Evolutionary conservation across 2,113 vertebrate species (phyloP).

Genomic region (Micromys minutus): DNA sequence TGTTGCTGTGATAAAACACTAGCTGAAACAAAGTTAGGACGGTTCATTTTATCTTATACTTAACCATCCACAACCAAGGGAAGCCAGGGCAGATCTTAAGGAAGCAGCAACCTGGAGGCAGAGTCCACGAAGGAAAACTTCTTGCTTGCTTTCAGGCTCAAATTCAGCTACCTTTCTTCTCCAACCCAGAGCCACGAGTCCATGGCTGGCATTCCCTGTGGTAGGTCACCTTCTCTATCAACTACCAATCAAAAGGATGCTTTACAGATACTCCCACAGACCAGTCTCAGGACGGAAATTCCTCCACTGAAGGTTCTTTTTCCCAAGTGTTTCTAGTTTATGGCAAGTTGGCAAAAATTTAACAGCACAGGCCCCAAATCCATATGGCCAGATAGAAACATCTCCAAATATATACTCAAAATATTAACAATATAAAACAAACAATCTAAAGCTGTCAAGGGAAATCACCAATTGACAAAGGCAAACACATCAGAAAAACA

Average conservation of each 20-base stretch:
- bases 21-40: neutral
- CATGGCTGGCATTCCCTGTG: neutral
- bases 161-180: neutral
- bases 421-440: neutral
- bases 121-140: too few relatives aligned
- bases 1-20: neutral
- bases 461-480: neutral
- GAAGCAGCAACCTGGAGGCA: neutral
- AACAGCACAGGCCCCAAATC: neutral
- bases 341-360: neutral
- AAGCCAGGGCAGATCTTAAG: neutral
- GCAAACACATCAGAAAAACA: neutral
- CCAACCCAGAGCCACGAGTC: neutral
- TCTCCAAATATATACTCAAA: neutral
- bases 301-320: neutral
- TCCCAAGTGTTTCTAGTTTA: neutral
- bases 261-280: neutral
- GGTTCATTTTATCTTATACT: neutral
- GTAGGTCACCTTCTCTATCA: neutral
- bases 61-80: neutral
- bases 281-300: neutral
- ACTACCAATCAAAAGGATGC: neutral
- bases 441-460: neutral
- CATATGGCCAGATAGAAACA: neutral
- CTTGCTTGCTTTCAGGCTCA: neutral